Percentiles rank a stretch among this genome's conserved stretches.
These are phyloP conservation scores for Bubo bubo DNA, from an alignment of 2,113 vertebrate species.

Conservation along the genomic window DNA sequence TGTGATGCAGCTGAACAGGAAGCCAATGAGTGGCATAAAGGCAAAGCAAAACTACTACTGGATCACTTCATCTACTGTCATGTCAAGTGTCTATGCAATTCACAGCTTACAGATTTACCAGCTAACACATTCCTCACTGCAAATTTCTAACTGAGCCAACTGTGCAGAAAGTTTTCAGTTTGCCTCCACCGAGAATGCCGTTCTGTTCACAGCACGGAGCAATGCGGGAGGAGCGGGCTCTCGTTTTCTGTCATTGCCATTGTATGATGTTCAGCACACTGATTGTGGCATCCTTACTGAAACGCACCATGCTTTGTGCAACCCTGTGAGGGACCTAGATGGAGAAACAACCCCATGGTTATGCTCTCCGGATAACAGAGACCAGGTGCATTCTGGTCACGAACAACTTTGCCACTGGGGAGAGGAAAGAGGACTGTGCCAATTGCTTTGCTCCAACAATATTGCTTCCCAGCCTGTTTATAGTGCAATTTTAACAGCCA, in stretches of 20 bases:
- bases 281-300: neutral
- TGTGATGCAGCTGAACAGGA: neutral
- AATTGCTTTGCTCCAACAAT: neutral
- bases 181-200: neutral
- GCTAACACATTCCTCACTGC: neutral
- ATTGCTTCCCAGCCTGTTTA: constrained; percentile 9
- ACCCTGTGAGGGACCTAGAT: neutral
- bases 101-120: neutral
- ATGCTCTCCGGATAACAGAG: neutral
- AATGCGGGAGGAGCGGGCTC: neutral
- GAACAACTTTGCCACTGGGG: neutral
- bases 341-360: neutral
- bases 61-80: neutral
- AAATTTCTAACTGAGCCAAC: neutral
- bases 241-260: neutral
- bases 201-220: neutral
- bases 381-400: neutral
- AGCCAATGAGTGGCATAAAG: neutral
- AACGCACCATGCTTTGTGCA: neutral
- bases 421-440: neutral
- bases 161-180: neutral
- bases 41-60: neutral
- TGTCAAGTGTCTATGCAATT: neutral
- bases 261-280: neutral
- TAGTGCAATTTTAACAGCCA: neutral